Evolutionary conservation across 1,140 invertebrate genomes (phyloP), one percentile per base, ranked within the genome.

Genomic region (Drosophila micromelanica): DNA sequence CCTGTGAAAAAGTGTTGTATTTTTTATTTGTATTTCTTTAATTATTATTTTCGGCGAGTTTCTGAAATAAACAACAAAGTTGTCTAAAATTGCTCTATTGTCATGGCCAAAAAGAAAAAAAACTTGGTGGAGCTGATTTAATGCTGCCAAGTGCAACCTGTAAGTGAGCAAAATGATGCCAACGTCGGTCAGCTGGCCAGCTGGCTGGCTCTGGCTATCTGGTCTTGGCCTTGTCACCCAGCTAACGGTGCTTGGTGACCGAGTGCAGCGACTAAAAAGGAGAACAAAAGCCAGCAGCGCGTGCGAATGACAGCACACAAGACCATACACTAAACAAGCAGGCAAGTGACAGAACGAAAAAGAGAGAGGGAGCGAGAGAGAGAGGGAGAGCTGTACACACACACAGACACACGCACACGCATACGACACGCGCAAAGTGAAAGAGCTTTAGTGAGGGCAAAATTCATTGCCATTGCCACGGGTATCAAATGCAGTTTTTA

Each of bases 401-500:
- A 13, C 12, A 40, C 20, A 23, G 3, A 2, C 43, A 51, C 7
- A 15, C 15, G 9, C 12, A 40, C 12, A 23, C 1, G 1, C 43
- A 46, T 15, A 45, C 43, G 5, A 32, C 30, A n/a, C 45, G 20
- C 27, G 30, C n/a, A 32, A 3, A 13, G n/a, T 2, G 27, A 32
- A 49, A 5, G 11, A 32, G 48, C 35, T 35, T 51, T 40, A 11
- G 40, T 3, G 15, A 43, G 40, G 15, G 27, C 27, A 11, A 52
- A 60, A 68, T 67, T 56, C 62, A 72, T 57, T 72, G 71, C 71
- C 56, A 73, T 68, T 73, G 70, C 70, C 71, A 69, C 5, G 40
- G 46, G 45, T 20, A 62, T 69, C 43, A 73, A 73, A 62, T 73
- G 64, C 71, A 73, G 42, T 73, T 69, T 69, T 73, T 61, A 73